Conservation (phyloP, 2,113 vertebrate genomes). For the Maccullochella peelii region DNA sequence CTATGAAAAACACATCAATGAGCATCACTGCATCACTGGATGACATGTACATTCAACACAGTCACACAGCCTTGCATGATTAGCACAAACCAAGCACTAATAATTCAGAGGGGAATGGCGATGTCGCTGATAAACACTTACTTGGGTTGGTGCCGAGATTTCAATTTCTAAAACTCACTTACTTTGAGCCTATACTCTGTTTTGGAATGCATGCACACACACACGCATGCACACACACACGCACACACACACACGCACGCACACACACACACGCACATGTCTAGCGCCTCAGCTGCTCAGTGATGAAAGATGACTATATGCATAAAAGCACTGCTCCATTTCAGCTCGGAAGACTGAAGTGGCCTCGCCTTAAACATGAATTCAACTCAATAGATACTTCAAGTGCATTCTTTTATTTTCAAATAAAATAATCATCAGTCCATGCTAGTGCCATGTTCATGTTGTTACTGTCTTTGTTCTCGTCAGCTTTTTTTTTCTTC, state of each 20-base stretch:
- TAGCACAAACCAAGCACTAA: neutral
- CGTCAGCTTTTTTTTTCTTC: neutral
- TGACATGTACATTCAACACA: conserved; percentile 16
- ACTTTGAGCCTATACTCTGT: neutral
- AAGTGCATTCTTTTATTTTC: neutral
- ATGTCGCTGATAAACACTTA: neutral
- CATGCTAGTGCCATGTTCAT: neutral
- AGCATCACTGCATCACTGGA: neutral
- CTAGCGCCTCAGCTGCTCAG: neutral
- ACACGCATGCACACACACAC: neutral
- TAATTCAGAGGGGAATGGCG: neutral
- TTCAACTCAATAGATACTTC: neutral
- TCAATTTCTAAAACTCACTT: conserved; percentile 9
- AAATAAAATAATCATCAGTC: neutral
- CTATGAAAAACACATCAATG: neutral
- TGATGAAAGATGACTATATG: conserved; percentile 10
- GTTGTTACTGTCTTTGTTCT: neutral
- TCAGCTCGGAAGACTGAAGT: neutral
- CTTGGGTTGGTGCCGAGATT: conserved; percentile 1
- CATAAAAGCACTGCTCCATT: conserved; percentile 19
- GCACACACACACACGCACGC: neutral
- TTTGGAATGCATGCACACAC: neutral
- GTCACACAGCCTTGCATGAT: neutral
- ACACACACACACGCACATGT: neutral
- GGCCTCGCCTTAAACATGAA: neutral